Evolutionary conservation across 2,113 vertebrate genomes (phyloP), one percentile per base, ranked within the genome.

Genomic region (Stercorarius parasiticus): DNA sequence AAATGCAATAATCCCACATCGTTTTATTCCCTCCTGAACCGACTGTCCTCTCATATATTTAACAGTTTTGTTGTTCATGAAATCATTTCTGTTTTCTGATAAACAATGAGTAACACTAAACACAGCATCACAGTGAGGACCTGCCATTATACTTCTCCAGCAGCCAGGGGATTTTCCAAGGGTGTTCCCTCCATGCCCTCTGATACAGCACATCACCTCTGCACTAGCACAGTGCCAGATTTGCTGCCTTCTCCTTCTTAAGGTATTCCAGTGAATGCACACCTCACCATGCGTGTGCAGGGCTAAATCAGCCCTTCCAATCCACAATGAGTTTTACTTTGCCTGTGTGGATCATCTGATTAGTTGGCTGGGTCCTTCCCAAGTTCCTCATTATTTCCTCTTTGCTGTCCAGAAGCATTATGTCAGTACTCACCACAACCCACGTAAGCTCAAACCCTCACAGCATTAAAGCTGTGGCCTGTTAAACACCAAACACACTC

Each of bases 261-360:
- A 64, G 66, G 56, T 16, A 11, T 0, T 1, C 42, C 43, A 72
- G 11, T 1, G 25, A 36, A 38, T 3, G 15, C 14, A 30, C 29
- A 65, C 55, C 47, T 22, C 45, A 8, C 42, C 2, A 22, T 7
- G 42, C 9, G 4, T 15, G 32, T 71, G 73, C 61, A 42, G 22
- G 72, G 61, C 42, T 49, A 47, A 50, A 7, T 13, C n/a, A 20
- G 50, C 20, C 82, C 70, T 56, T 69, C 66, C 79, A 62, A 38
- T 2, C n/a, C 85, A 65, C 43, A 52, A 2, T 3, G 21, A 32
- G 61, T 43, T 72, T 7, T 17, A 32, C 32, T 38, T 59, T 0
- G 3, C 59, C n/a, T 13, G 9, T 27, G 40, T 3, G 3, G 42
- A 56, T 30, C 27, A 36, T 10, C 42, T 3, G 6, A 56, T 30